A percentile compares a stretch with the other conserved stretches of the same genome.
Conservation (phyloP, 1,140 invertebrate genomes). For the Trichonephila inaurata region DNA sequence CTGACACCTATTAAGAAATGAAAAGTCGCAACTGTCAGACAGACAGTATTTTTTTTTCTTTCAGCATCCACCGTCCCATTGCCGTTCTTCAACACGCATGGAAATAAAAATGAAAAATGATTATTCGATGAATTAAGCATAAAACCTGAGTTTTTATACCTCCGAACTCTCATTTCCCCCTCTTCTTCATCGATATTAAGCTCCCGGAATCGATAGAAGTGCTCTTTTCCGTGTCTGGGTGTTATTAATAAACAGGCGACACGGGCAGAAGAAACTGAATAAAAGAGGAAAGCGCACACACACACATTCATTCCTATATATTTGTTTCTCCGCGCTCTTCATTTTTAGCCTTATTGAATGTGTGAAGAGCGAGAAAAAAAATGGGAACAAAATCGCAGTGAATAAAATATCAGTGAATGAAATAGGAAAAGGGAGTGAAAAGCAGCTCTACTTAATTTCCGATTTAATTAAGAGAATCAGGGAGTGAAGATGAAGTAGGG, state of each 20-base stretch:
- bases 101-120: constrained; percentile 72
- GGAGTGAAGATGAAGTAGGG: background rate
- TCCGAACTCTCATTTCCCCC: background rate
- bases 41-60: background rate
- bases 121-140: constrained; percentile 70
- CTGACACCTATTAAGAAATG: constrained; percentile 44
- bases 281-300: background rate
- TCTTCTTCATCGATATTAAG: constrained; percentile 56
- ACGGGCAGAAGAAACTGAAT: constrained; percentile 56
- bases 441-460: constrained; percentile 66
- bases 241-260: constrained; percentile 64
- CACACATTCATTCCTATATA: constrained; percentile 28
- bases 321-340: constrained; percentile 56
- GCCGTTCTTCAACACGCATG: constrained; percentile 6
- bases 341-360: constrained; percentile 50
- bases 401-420: constrained; percentile 25
- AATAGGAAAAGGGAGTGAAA: constrained; percentile 30
- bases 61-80: background rate
- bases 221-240: constrained; percentile 48
- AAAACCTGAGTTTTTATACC: constrained; percentile 54
- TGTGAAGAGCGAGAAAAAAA: background rate
- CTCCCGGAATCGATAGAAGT: constrained; percentile 55
- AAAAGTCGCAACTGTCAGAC: constrained; percentile 12
- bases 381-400: background rate
- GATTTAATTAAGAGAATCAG: constrained; percentile 69